These are phyloP conservation scores for Motacilla alba DNA, from an alignment of 2,113 vertebrate species.

Conservation along the genomic window DNA sequence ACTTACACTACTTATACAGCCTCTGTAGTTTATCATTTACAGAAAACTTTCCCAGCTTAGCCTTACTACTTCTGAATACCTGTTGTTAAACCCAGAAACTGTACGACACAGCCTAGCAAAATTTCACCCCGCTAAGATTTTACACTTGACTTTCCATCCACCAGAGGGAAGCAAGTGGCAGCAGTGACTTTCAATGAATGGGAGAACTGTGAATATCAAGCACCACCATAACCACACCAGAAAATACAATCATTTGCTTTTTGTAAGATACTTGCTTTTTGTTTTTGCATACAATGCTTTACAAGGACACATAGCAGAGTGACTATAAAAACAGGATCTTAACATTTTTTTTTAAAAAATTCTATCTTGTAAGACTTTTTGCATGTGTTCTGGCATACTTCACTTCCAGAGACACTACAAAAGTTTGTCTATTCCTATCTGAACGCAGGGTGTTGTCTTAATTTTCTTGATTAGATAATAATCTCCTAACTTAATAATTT, in stretches of 20 bases:
- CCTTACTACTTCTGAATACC: background rate
- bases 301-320: background rate
- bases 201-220: background rate
- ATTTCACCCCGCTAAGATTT: background rate
- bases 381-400: background rate
- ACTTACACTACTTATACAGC: background rate
- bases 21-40: background rate
- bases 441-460: background rate
- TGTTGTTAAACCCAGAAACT: accelerated
- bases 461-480: background rate
- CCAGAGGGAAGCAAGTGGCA: slow-evolving; percentile 17
- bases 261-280: background rate
- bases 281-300: background rate
- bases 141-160: background rate
- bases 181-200: background rate
- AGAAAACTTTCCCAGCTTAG: background rate
- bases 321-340: background rate
- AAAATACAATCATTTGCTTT: background rate
- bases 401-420: background rate
- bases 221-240: background rate
- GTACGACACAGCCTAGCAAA: background rate
- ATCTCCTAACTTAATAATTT: background rate
- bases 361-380: background rate
- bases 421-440: background rate
- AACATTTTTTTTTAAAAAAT: background rate